These are phyloP conservation scores for Pyrochroa serraticornis DNA, from an alignment of 2,888 invertebrate species.

Conservation along the genomic window DNA sequence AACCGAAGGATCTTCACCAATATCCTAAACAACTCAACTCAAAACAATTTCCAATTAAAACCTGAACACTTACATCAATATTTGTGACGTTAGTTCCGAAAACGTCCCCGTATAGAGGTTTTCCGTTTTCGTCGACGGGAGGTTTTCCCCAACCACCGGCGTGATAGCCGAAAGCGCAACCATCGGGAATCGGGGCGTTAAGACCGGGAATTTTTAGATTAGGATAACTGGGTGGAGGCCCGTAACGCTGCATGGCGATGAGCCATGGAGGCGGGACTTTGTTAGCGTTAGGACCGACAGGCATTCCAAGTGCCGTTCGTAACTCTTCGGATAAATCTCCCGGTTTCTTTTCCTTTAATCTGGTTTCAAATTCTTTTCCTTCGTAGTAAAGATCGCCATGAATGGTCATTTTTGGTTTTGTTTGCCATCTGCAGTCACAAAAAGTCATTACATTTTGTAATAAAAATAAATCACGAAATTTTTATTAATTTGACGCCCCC, in stretches of 20 bases:
- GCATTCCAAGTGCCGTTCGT: constrained; percentile 97
- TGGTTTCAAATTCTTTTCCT: constrained; percentile 98
- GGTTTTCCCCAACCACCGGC: constrained; percentile 99
- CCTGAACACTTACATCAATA: constrained; percentile 66
- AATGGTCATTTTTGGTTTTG: constrained; percentile 98
- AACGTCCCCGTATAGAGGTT: constrained; percentile 98
- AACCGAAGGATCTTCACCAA: constrained; percentile 83
- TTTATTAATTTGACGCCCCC: no score
- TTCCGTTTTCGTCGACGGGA: constrained; percentile 97
- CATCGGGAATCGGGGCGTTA: constrained; percentile 97
- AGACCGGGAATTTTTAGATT: constrained; percentile 97
- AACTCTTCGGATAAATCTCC: constrained; percentile 96
- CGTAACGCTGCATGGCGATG: constrained; percentile 97
- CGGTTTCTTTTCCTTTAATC: constrained; percentile 97
- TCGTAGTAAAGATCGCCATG: constrained; percentile 99
- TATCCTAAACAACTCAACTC: constrained; percentile 58
- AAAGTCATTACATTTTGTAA: no score
- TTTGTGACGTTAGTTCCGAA: constrained; percentile 85
- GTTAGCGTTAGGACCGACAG: constrained; percentile 90
- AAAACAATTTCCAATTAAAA: constrained; percentile 10
- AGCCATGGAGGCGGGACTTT: constrained; percentile 93
- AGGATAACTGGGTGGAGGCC: constrained; percentile 98
- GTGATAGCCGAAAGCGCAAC: constrained; percentile 98
- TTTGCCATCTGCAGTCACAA: constrained; percentile 82
- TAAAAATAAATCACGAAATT: background rate